Evolutionary conservation across 2,113 vertebrate genomes (phyloP).

Genomic region (Pleuronectes platessa): DNA sequence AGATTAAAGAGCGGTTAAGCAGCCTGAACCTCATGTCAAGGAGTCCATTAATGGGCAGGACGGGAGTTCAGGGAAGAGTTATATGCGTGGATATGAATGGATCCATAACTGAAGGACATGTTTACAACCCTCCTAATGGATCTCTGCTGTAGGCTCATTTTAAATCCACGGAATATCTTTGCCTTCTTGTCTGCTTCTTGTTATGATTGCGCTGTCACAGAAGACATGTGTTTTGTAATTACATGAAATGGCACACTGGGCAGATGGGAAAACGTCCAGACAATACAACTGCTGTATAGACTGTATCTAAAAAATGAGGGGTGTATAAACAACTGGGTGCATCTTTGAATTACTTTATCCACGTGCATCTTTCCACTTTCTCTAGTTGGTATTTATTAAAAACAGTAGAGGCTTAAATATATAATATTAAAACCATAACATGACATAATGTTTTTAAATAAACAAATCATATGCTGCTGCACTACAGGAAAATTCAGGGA

Average conservation of each 20-base stretch:
- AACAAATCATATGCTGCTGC: slow-evolving; percentile 1
- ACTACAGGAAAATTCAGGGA: neutral
- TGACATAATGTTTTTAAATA: neutral
- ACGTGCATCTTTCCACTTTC: slow-evolving; percentile 5
- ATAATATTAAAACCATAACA: neutral
- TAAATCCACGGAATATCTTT: slow-evolving; percentile 43
- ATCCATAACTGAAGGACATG: slow-evolving; percentile 63
- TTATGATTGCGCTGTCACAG: slow-evolving; percentile 51
- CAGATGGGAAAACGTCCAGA: slow-evolving; percentile 13
- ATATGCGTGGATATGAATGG: slow-evolving; percentile 58
- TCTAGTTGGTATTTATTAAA: neutral
- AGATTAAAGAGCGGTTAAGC: slow-evolving; percentile 76
- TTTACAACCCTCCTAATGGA: slow-evolving; percentile 66
- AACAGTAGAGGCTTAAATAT: neutral
- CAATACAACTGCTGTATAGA: slow-evolving; percentile 4
- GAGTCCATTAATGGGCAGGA: slow-evolving; percentile 65
- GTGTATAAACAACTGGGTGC: neutral
- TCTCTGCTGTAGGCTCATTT: slow-evolving; percentile 54
- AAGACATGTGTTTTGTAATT: slow-evolving; percentile 55
- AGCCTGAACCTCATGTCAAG: slow-evolving; percentile 73
- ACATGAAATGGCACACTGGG: slow-evolving; percentile 21
- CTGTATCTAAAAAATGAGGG: slow-evolving; percentile 10
- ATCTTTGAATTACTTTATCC: slow-evolving; percentile 35
- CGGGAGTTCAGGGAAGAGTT: slow-evolving; percentile 48
- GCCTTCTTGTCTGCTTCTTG: slow-evolving; percentile 30